A percentile compares a stretch with the other conserved stretches of the same genome.
These are phyloP conservation scores for Cyrtorhinus lividipennis DNA, from an alignment of 1,140 invertebrate species.

Conservation along the genomic window DNA sequence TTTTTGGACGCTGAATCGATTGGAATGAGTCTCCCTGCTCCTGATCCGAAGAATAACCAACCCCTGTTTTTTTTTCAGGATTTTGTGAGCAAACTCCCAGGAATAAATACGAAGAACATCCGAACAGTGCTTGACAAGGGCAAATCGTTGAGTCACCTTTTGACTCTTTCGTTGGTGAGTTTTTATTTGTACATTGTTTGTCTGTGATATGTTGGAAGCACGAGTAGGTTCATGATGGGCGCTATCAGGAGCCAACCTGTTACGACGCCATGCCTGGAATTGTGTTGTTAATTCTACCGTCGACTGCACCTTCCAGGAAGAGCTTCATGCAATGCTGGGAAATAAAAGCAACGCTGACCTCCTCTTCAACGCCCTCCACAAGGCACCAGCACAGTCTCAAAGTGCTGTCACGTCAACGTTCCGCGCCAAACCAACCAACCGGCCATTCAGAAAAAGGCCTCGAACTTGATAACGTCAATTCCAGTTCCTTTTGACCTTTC, in stretches of 20 bases:
- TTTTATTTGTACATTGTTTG: too few relatives aligned
- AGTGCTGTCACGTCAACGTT: background rate
- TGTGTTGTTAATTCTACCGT: too few relatives aligned
- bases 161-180: conserved; percentile 24
- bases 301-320: conserved; percentile 24
- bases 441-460: background rate
- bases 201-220: too few relatives aligned
- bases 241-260: too few relatives aligned
- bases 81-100: conserved; percentile 80
- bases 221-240: too few relatives aligned
- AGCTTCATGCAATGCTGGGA: conserved; percentile 21
- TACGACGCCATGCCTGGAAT: too few relatives aligned
- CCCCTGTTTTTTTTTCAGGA: conserved; percentile 40
- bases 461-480: too few relatives aligned
- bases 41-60: too few relatives aligned
- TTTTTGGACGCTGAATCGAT: too few relatives aligned
- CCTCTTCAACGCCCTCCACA: conserved; percentile 25
- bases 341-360: conserved; percentile 22
- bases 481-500: too few relatives aligned
- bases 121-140: conserved; percentile 62
- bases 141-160: conserved; percentile 49
- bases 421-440: background rate
- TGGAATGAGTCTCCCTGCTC: too few relatives aligned
- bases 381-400: conserved; percentile 13
- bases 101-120: conserved; percentile 77